Conservation (phyloP, 2,888 invertebrate species). For the Euclidia mi region DNA sequence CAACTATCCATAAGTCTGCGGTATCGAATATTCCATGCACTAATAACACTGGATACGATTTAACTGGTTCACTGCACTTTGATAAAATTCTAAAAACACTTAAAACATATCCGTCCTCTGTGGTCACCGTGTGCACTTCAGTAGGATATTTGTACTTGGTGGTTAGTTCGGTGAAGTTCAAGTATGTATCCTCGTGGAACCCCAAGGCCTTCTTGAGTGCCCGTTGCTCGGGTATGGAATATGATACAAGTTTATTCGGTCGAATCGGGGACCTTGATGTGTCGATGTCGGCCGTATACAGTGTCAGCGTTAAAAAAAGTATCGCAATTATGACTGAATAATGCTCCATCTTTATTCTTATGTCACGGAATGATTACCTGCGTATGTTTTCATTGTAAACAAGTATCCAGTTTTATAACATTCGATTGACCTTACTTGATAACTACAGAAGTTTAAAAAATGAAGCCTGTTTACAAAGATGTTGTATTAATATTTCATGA, state of each 20-base stretch:
- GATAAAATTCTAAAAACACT: constrained; percentile 70
- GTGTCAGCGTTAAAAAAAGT: constrained; percentile 52
- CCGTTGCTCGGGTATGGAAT: constrained; percentile 69
- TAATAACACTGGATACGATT: constrained; percentile 67
- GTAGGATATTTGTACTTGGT: constrained; percentile 69
- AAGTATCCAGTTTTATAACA: constrained; percentile 80
- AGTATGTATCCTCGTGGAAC: constrained; percentile 76
- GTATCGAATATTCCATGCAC: constrained; percentile 75
- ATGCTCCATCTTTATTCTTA: constrained; percentile 63
- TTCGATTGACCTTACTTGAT: constrained; percentile 76
- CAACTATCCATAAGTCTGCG: constrained; percentile 72
- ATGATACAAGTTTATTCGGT: constrained; percentile 61
- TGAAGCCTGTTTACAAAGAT: constrained; percentile 36
- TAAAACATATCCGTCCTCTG: constrained; percentile 77
- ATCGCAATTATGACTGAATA: constrained; percentile 37
- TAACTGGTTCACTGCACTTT: constrained; percentile 59
- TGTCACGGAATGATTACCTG: constrained; percentile 64
- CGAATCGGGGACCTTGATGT: constrained; percentile 38
- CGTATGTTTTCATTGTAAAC: constrained; percentile 71
- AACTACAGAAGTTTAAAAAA: constrained; percentile 53
- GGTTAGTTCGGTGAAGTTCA: constrained; percentile 76
- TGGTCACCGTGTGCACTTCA: constrained; percentile 69
- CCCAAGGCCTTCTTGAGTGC: constrained; percentile 71
- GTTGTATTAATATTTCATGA: constrained; percentile 30
- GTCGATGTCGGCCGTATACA: constrained; percentile 46